Percentiles rank a stretch among this genome's conserved stretches.
Conservation (phyloP, 2,888 invertebrate species). For the Abrostola tripartita region DNA sequence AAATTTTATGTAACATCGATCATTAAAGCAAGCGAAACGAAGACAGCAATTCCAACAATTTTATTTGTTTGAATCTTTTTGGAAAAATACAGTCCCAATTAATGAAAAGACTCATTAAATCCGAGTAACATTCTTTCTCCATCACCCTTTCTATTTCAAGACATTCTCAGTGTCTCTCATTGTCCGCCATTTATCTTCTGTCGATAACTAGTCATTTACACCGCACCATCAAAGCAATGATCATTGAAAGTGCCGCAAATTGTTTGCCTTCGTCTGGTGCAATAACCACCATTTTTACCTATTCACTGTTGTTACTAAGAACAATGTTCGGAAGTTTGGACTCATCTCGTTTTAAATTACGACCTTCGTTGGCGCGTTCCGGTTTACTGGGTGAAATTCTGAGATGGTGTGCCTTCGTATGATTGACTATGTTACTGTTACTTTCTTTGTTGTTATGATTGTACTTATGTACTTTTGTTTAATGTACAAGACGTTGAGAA, state of each 20-base stretch:
- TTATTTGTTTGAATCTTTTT: conserved; percentile 5
- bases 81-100: conserved; percentile 5
- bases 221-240: conserved; percentile 44
- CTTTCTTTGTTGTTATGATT: conserved; percentile 66
- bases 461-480: conserved; percentile 48
- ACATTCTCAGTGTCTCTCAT: conserved; percentile 41
- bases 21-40: neutral
- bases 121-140: conserved; percentile 36
- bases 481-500: conserved; percentile 29
- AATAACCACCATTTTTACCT: conserved; percentile 73
- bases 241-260: conserved; percentile 50
- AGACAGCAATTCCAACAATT: neutral
- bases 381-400: conserved; percentile 66
- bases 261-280: conserved; percentile 53
- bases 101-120: conserved; percentile 23
- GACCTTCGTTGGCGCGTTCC: conserved; percentile 57
- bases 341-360: conserved; percentile 76
- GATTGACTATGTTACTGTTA: conserved; percentile 66
- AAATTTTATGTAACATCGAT: neutral
- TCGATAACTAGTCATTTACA: conserved; percentile 52
- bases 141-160: conserved; percentile 51
- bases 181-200: conserved; percentile 37
- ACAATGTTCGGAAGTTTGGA: conserved; percentile 51
- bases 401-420: conserved; percentile 42
- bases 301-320: conserved; percentile 70